Conservation (phyloP, 2,888 invertebrate species). For the Lutraria lutraria region DNA sequence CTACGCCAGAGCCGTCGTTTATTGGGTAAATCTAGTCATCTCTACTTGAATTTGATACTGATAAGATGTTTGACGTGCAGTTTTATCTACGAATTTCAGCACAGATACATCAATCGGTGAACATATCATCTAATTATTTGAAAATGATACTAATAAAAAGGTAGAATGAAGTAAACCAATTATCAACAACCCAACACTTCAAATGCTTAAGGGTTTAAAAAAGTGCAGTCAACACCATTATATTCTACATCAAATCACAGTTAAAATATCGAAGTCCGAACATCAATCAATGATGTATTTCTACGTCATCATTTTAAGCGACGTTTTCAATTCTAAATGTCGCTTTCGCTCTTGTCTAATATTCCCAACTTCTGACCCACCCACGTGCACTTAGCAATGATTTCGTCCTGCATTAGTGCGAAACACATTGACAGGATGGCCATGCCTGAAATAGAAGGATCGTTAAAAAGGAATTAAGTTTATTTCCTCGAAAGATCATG, state of each 20-base stretch:
- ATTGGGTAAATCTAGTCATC: too few species aligned
- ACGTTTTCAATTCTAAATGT: constrained; percentile 21
- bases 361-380: constrained; percentile 86
- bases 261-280: background rate
- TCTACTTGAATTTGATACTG: too few species aligned
- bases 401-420: constrained; percentile 87
- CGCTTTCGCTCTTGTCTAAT: constrained; percentile 56
- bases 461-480: constrained; percentile 69
- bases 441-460: constrained; percentile 74
- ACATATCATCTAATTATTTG: too few species aligned
- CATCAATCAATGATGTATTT: background rate
- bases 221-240: background rate
- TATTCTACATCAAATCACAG: background rate
- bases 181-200: too few species aligned
- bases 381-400: constrained; percentile 86
- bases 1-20: too few species aligned
- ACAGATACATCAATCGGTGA: too few species aligned
- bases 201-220: too few species aligned
- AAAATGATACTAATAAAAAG: too few species aligned
- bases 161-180: too few species aligned
- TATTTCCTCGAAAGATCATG: constrained; percentile 84
- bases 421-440: constrained; percentile 87
- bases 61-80: too few species aligned
- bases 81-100: too few species aligned
- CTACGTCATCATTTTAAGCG: background rate